Conservation (phyloP, 2,797 vertebrate species). For the Gallinago nigripennis region DNA sequence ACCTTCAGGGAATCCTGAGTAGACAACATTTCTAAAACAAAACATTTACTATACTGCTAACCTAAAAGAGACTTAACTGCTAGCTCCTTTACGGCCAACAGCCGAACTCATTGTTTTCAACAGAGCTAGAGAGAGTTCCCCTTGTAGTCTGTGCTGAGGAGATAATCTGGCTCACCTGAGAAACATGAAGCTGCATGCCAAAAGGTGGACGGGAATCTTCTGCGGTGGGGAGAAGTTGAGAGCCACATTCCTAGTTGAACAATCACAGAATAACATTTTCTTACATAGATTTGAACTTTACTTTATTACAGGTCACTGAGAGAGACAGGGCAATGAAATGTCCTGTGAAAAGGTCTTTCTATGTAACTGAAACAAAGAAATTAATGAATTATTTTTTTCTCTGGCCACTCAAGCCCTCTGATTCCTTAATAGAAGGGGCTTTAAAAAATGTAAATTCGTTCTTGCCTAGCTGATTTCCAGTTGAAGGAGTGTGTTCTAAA, state of each 20-base stretch:
- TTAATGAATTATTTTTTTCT: neutral
- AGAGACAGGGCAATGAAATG: neutral
- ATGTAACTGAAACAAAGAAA: neutral
- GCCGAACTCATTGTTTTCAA: neutral
- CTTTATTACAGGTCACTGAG: neutral
- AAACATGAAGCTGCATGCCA: neutral
- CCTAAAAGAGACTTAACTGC: neutral
- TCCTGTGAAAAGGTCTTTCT: neutral
- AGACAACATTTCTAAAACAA: neutral
- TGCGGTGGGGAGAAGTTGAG: neutral
- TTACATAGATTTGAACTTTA: neutral
- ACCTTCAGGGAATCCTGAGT: neutral
- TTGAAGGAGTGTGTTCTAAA: neutral
- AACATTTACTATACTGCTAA: neutral
- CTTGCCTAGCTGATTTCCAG: neutral
- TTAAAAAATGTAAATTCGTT: neutral
- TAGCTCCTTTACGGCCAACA: neutral
- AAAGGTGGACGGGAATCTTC: neutral
- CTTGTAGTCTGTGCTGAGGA: neutral
- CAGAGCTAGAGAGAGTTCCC: neutral
- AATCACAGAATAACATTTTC: neutral
- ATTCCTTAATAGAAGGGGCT: neutral
- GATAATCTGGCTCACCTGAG: neutral
- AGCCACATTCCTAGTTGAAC: neutral
- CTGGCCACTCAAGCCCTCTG: neutral